Evolutionary conservation across 2,797 vertebrate genomes (phyloP).

Genomic region (Tenualosa thibaudeaui): DNA sequence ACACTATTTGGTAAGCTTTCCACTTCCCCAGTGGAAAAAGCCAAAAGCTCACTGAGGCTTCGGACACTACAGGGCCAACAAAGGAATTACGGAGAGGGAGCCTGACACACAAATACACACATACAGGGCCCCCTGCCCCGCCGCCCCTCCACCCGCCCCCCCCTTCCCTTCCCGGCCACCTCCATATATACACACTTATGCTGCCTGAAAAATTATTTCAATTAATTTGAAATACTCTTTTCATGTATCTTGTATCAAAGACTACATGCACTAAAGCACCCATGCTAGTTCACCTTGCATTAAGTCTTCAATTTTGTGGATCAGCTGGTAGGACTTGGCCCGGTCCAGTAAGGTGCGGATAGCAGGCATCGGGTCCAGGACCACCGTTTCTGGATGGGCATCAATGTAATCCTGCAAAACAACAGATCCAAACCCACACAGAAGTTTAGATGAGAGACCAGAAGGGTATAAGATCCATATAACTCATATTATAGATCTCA

Average conservation of each 20-base stretch:
- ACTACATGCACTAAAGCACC: background rate
- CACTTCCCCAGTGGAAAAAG: conserved; percentile 34
- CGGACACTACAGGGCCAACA: conserved; percentile 26
- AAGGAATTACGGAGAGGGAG: conserved; percentile 33
- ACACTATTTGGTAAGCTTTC: conserved; percentile 31
- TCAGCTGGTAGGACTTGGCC: conserved; percentile 95
- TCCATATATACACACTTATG: conserved; percentile 38
- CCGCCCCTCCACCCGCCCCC: conserved; percentile 14
- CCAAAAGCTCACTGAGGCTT: conserved; percentile 33
- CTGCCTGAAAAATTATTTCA: background rate
- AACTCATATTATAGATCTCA: no score
- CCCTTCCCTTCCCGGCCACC: no score
- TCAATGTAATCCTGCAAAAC: conserved; percentile 91
- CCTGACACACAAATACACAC: background rate
- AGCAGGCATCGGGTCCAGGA: conserved; percentile 94
- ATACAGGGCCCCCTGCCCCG: background rate
- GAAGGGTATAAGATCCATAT: background rate
- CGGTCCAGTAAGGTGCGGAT: conserved; percentile 95
- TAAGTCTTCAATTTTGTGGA: conserved; percentile 90
- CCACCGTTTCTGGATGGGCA: conserved; percentile 92
- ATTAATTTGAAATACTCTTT: background rate
- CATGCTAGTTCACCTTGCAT: conserved; percentile 83
- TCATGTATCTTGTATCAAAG: background rate
- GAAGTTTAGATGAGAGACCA: conserved; percentile 10
- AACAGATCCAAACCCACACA: conserved; percentile 17